Conservation (phyloP, 2,797 vertebrate species). For the Vultur gryphus region DNA sequence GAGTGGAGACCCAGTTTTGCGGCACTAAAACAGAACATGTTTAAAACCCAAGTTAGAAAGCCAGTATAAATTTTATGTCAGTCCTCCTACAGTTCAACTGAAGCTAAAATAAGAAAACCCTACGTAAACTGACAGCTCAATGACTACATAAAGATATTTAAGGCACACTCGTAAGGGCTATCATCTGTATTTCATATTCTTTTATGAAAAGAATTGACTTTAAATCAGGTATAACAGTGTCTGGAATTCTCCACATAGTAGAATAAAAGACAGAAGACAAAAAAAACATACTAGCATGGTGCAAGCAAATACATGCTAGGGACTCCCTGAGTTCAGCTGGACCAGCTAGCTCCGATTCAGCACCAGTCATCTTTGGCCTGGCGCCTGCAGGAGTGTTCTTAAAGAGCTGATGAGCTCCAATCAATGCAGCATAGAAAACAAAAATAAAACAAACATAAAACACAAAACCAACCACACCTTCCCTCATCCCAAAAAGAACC, state of each 20-base stretch:
- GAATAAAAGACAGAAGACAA: background rate
- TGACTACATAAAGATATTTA: background rate
- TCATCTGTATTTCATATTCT: background rate
- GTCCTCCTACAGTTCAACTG: background rate
- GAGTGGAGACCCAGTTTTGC: constrained; percentile 79
- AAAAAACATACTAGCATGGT: background rate
- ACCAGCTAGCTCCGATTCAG: background rate
- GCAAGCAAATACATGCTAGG: background rate
- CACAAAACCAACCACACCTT: background rate
- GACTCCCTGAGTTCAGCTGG: background rate
- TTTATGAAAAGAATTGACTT: background rate
- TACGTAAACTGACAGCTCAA: background rate
- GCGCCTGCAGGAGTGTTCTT: background rate
- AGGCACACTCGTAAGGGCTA: background rate
- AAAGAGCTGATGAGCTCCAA: background rate
- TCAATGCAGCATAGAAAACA: background rate
- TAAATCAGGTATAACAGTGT: background rate
- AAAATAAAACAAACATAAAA: background rate
- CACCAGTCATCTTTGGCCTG: background rate
- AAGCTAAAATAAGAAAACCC: background rate
- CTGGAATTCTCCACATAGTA: background rate
- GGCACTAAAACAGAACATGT: constrained; percentile 75
- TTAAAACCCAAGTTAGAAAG: background rate
- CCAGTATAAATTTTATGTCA: background rate
- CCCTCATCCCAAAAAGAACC: background rate